phyloP scores from a whole-genome alignment of 1,140 invertebrate genomes.

The Zaprionus ornatus region DNA sequence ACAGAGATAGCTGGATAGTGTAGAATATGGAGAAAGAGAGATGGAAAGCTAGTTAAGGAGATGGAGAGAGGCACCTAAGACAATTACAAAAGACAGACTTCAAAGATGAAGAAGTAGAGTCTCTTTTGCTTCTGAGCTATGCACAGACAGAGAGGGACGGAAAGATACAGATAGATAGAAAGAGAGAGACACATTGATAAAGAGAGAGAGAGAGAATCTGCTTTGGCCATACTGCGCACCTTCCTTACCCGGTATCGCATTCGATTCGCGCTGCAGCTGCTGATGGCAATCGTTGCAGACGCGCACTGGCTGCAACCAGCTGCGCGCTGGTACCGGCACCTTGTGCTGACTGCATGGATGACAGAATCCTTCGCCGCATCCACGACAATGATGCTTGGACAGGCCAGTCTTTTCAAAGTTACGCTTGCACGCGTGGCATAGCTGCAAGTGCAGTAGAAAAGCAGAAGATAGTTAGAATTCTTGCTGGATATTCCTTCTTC shows the following conservation, averaged over 20 bases:
- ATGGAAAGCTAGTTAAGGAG: background rate
- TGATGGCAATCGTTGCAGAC: conserved; percentile 88
- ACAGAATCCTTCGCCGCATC: conserved; percentile 91
- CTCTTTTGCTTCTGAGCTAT: too few relatives aligned
- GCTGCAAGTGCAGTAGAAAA: conserved; percentile 83
- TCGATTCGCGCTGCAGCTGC: conserved; percentile 63
- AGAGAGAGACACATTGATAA: background rate
- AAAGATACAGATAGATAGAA: background rate
- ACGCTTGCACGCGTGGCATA: conserved; percentile 88
- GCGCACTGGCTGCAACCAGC: conserved; percentile 88
- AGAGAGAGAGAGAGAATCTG: background rate
- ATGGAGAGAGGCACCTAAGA: background rate
- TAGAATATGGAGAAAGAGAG: background rate
- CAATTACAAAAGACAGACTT: background rate
- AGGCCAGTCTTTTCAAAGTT: conserved; percentile 85
- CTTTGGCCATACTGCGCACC: background rate
- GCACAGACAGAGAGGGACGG: too few relatives aligned
- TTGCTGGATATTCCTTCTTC: background rate
- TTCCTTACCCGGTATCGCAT: conserved; percentile 69
- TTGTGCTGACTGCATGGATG: conserved; percentile 87
- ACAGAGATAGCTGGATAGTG: background rate
- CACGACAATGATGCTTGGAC: conserved; percentile 91
- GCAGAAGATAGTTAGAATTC: conserved; percentile 17
- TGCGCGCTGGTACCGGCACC: conserved; percentile 87
- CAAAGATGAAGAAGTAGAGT: too few relatives aligned